These are phyloP conservation scores for Pionites leucogaster DNA, from an alignment of 2,113 vertebrate species.

Conservation along the genomic window DNA sequence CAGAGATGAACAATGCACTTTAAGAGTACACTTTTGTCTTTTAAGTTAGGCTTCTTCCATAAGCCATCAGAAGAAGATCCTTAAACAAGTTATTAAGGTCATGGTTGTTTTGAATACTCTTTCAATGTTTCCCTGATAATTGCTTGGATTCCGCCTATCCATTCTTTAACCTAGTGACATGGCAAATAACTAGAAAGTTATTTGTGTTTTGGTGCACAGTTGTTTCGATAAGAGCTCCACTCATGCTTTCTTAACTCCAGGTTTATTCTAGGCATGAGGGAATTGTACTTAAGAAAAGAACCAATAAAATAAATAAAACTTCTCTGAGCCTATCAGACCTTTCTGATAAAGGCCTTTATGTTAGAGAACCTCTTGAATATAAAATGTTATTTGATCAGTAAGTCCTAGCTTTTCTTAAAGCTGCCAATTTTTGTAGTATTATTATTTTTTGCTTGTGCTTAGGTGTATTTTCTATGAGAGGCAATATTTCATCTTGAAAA, in stretches of 20 bases:
- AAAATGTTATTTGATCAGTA: constrained; percentile 66
- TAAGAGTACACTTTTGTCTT: constrained; percentile 63
- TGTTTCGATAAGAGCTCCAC: constrained; percentile 48
- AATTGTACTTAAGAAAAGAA: constrained; percentile 53
- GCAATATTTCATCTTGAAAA: constrained; percentile 52
- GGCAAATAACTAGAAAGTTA: constrained; percentile 35
- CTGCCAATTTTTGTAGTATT: constrained; percentile 2
- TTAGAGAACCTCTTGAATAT: constrained; percentile 29
- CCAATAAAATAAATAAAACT: constrained; percentile 57
- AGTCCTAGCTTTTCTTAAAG: constrained; percentile 39
- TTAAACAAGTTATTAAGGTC: constrained; percentile 61
- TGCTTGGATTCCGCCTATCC: constrained; percentile 32
- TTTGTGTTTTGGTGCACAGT: constrained; percentile 56
- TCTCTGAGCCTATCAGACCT: constrained; percentile 24
- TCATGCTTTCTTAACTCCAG: constrained; percentile 33
- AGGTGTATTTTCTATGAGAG: constrained; percentile 31
- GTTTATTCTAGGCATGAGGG: constrained; percentile 42
- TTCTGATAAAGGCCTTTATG: constrained; percentile 44
- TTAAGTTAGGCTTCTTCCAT: constrained; percentile 56
- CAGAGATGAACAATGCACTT: constrained; percentile 41
- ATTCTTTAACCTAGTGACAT: constrained; percentile 59
- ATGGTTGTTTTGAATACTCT: constrained; percentile 60
- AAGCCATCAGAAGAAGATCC: constrained; percentile 43
- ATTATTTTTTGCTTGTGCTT: constrained; percentile 16
- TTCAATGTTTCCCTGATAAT: constrained; percentile 44